Percentiles rank a stretch among this genome's conserved stretches.
These are phyloP conservation scores for Helicoverpa assulta DNA, from an alignment of 2,888 invertebrate species.

Conservation along the genomic window DNA sequence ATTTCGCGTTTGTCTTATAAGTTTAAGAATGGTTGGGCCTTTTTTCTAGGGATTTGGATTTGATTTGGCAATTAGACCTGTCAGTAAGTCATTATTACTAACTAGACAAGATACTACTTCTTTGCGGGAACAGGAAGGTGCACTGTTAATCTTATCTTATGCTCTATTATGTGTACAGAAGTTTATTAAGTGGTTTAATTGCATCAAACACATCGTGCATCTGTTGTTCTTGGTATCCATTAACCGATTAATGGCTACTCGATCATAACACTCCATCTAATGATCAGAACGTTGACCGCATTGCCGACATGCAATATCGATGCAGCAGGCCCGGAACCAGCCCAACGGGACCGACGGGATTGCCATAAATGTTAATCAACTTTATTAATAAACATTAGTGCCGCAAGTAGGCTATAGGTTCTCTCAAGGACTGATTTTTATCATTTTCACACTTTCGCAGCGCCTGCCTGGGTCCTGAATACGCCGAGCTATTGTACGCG, in stretches of 20 bases:
- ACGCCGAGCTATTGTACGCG: conserved; percentile 18
- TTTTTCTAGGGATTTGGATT: conserved; percentile 13
- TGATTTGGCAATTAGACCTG: neutral
- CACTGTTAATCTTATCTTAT: neutral
- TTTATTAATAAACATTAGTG: conserved; percentile 49
- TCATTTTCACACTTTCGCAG: conserved; percentile 43
- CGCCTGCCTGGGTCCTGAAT: conserved; percentile 10
- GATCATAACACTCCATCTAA: conserved; percentile 20
- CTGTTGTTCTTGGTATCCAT: neutral
- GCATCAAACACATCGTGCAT: neutral
- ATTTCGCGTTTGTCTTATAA: conserved; percentile 15
- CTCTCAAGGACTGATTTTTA: conserved; percentile 37
- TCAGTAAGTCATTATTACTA: neutral
- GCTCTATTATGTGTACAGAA: neutral
- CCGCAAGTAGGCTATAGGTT: conserved; percentile 27
- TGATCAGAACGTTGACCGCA: conserved; percentile 36
- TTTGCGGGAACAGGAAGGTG: neutral
- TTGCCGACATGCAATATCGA: conserved; percentile 14
- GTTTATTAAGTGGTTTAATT: neutral
- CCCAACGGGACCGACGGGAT: conserved; percentile 31
- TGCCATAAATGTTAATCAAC: conserved; percentile 48
- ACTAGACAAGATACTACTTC: neutral
- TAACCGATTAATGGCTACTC: neutral
- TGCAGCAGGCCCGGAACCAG: conserved; percentile 2
- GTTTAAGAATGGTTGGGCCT: neutral